Evolutionary conservation across 2,113 vertebrate species (phyloP).

Genomic region (Zapornia atra): DNA sequence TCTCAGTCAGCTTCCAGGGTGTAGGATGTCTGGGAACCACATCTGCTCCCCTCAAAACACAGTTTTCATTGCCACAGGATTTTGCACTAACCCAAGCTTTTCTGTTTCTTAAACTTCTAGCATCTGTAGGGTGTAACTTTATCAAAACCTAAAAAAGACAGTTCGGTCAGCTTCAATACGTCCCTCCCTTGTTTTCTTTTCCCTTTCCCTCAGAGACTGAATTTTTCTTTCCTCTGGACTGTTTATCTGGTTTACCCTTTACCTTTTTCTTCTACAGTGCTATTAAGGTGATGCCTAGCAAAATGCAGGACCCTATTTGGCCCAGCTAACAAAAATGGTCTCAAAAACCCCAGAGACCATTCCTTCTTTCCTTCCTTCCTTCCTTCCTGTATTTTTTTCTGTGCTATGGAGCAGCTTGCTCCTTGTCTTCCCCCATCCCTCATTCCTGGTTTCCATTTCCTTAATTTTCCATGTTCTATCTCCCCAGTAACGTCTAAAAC

Average conservation of each 20-base stretch:
- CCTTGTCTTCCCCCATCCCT: neutral
- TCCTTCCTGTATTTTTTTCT: neutral
- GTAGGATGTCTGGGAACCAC: neutral
- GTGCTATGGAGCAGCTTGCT: neutral
- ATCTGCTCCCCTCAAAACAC: neutral
- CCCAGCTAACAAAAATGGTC: neutral
- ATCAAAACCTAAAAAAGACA: neutral
- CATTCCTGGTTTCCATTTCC: neutral
- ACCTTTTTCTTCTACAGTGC: neutral
- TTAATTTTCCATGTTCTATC: neutral
- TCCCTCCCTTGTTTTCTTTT: neutral
- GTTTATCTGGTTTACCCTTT: neutral
- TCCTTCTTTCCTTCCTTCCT: neutral
- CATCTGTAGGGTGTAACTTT: neutral
- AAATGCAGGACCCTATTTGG: neutral
- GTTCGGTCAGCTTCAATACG: neutral
- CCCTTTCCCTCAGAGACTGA: neutral
- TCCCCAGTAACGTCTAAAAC: neutral
- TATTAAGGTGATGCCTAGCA: neutral
- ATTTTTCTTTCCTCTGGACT: neutral
- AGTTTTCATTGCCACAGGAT: neutral
- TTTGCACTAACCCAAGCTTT: neutral
- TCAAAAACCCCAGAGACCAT: neutral
- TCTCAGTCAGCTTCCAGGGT: neutral
- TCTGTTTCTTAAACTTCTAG: neutral